These are phyloP conservation scores for Podiceps cristatus DNA, from an alignment of 2,113 vertebrate species.

Conservation along the genomic window DNA sequence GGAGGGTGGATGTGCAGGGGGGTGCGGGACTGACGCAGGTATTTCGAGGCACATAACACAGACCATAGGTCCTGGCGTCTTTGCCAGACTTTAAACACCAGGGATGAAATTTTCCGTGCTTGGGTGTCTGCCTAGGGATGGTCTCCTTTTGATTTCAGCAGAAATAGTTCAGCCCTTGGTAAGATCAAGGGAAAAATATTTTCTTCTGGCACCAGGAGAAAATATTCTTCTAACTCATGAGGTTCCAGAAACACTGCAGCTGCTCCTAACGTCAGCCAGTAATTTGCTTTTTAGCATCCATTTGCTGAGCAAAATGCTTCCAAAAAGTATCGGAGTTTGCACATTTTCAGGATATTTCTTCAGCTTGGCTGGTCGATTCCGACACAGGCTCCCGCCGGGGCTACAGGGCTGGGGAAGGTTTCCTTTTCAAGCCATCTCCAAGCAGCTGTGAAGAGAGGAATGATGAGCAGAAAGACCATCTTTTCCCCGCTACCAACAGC, in stretches of 20 bases:
- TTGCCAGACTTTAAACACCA: background rate
- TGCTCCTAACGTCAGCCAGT: background rate
- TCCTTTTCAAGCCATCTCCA: background rate
- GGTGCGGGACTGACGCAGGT: accelerated
- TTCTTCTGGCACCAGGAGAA: background rate
- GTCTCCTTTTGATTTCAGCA: background rate
- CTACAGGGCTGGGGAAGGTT: background rate
- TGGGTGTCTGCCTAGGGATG: background rate
- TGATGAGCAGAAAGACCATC: background rate
- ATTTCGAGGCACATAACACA: background rate
- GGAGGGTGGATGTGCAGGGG: background rate
- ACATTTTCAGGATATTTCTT: slow-evolving; percentile 19
- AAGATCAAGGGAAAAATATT: background rate
- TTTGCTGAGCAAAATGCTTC: background rate
- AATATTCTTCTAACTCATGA: background rate
- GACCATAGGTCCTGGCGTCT: background rate
- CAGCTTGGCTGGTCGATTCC: accelerated
- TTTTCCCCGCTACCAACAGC: background rate
- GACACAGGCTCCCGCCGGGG: background rate
- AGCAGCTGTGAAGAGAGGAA: background rate
- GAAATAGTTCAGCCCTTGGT: background rate
- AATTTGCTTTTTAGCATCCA: background rate
- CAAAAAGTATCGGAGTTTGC: background rate
- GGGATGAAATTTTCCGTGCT: background rate
- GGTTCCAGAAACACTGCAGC: slow-evolving; percentile 8